These are phyloP conservation scores for Mechanitis mazaeus DNA, from an alignment of 2,888 invertebrate genomes.

Conservation along the genomic window DNA sequence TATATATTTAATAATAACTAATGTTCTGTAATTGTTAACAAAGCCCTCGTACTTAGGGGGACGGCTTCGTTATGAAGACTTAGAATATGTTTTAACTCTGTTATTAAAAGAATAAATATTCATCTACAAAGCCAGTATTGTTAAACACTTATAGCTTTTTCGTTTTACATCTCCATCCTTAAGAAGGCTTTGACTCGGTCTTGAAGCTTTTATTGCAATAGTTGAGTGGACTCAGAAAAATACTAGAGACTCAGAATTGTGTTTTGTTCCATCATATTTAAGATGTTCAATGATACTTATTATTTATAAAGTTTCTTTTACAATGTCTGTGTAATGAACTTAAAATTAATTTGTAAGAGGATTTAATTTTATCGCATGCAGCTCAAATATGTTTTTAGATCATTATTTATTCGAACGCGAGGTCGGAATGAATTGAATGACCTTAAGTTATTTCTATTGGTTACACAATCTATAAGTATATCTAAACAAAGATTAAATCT, in stretches of 20 bases:
- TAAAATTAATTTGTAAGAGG: background rate
- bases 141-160: background rate
- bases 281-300: conserved; percentile 1
- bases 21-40: too few species aligned
- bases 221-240: background rate
- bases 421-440: too few species aligned
- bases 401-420: too few species aligned
- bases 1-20: too few species aligned
- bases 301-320: background rate
- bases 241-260: background rate
- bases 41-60: too few species aligned
- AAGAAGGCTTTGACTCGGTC: background rate
- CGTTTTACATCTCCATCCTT: background rate
- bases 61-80: too few species aligned
- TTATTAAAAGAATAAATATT: background rate
- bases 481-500: too few species aligned
- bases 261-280: background rate
- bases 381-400: too few species aligned
- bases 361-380: background rate
- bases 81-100: background rate
- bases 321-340: too few species aligned
- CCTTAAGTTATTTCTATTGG: too few species aligned
- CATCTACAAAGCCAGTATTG: background rate
- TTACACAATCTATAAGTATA: too few species aligned
- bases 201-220: background rate